Percentiles rank a stretch among this genome's conserved stretches.
phyloP scores from a whole-genome alignment of 2,113 vertebrate species.

The Sturnira hondurensis region DNA sequence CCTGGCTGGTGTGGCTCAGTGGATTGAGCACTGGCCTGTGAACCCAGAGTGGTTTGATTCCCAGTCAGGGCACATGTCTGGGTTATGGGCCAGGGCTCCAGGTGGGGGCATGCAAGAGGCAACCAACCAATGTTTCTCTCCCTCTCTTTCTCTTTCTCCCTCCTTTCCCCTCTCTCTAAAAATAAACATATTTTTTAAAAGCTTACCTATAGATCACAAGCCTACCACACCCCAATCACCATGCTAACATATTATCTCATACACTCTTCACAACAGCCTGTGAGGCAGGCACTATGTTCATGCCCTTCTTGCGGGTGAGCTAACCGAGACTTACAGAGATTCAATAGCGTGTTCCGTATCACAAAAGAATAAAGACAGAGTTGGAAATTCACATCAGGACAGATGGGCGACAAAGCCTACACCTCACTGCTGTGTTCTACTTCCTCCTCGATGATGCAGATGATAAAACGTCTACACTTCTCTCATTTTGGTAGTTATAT shows the following conservation, averaged over 20 bases:
- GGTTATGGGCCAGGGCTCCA: no score
- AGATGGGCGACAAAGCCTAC: neutral
- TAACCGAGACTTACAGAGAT: neutral
- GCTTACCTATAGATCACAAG: rapidly evolving
- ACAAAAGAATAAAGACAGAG: neutral
- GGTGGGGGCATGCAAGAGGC: no score
- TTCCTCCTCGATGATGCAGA: neutral
- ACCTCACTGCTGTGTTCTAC: neutral
- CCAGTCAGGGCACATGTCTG: no score
- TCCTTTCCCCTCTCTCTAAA: no score
- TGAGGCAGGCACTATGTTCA: neutral
- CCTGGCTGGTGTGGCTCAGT: no score
- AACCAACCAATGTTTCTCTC: no score
- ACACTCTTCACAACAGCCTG: neutral
- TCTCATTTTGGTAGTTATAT: neutral
- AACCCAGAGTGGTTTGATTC: no score
- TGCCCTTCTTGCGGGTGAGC: neutral
- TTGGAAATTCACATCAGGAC: neutral
- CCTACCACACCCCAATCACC: no score
- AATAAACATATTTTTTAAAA: no score
- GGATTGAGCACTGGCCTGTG: no score
- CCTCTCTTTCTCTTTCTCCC: no score
- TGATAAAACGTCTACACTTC: neutral
- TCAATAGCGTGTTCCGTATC: neutral
- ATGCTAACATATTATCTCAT: neutral